Evolutionary conservation across 2,888 invertebrate species (phyloP).

Genomic region (Sesia bembeciformis): DNA sequence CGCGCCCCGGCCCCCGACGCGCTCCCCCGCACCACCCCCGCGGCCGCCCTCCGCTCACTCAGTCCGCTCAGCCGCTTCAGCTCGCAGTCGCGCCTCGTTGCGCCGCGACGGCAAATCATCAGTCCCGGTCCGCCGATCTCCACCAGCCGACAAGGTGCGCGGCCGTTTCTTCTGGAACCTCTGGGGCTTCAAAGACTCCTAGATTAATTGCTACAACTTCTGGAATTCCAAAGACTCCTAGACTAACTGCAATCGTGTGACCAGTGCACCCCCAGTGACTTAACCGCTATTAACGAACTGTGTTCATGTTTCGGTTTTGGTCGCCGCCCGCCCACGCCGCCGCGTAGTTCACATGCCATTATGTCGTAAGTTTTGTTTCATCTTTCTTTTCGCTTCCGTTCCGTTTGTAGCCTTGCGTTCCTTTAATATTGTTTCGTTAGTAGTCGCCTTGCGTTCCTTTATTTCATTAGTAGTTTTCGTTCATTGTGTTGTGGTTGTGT

Average conservation of each 20-base stretch:
- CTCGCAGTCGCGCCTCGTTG: conserved; percentile 19
- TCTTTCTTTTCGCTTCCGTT: conserved; percentile 22
- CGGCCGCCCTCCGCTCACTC: conserved; percentile 13
- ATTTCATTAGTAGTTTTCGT: neutral
- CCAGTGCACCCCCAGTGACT: conserved; percentile 36
- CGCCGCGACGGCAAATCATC: conserved; percentile 31
- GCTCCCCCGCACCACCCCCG: conserved; percentile 64
- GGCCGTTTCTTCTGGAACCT: conserved; percentile 79
- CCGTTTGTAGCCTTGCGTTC: conserved; percentile 6
- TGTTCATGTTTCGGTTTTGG: conserved; percentile 26
- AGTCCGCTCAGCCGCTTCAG: conserved; percentile 4
- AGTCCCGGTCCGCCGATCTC: conserved; percentile 44
- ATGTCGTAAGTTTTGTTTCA: conserved; percentile 66
- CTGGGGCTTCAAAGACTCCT: conserved; percentile 70
- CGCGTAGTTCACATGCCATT: conserved; percentile 54
- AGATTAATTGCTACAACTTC: neutral
- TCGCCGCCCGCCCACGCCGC: conserved; percentile 18
- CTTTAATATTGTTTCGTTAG: conserved; percentile 17
- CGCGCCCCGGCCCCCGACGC: conserved; percentile 74
- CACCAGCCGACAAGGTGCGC: conserved; percentile 80
- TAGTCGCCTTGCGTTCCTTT: conserved; percentile 1
- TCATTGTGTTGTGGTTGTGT: conserved; percentile 19
- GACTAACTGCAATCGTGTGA: conserved; percentile 35
- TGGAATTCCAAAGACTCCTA: neutral
- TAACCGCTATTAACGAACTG: conserved; percentile 11